phyloP scores from a whole-genome alignment of 2,888 invertebrate species.

The Eilema depressum region DNA sequence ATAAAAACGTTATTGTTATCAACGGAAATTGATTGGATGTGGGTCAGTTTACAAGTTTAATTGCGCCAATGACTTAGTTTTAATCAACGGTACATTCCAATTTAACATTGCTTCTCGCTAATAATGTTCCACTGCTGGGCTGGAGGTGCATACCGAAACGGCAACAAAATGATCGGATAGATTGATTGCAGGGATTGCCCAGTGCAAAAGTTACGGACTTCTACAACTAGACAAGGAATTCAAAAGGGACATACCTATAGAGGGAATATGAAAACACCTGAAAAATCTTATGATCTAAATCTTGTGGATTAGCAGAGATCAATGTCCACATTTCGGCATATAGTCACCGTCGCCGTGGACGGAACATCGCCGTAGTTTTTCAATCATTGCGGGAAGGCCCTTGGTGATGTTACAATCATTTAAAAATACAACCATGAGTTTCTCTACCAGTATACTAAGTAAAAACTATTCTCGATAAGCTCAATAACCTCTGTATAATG shows the following conservation, averaged over 20 bases:
- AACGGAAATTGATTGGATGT: slow-evolving; percentile 13
- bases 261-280: too few relatives aligned
- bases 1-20: slow-evolving; percentile 14
- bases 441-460: neutral
- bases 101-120: slow-evolving; percentile 7
- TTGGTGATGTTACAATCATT: neutral
- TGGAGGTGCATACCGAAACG: neutral
- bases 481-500: slow-evolving; percentile 12
- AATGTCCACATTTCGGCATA: too few relatives aligned
- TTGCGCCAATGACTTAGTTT: slow-evolving; percentile 15
- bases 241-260: too few relatives aligned
- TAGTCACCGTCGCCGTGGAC: too few relatives aligned
- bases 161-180: neutral
- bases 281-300: too few relatives aligned
- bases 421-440: neutral
- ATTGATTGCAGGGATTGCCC: too few relatives aligned
- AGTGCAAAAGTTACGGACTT: too few relatives aligned
- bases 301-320: too few relatives aligned
- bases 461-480: neutral
- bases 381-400: too few relatives aligned
- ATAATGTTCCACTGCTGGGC: neutral
- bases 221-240: too few relatives aligned
- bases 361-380: too few relatives aligned
- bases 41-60: slow-evolving; percentile 15
- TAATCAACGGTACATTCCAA: slow-evolving; percentile 17